A percentile compares a stretch with the other conserved stretches of the same genome.
These are phyloP conservation scores for Ammospiza caudacuta DNA, from an alignment of 2,113 vertebrate species.

Conservation along the genomic window DNA sequence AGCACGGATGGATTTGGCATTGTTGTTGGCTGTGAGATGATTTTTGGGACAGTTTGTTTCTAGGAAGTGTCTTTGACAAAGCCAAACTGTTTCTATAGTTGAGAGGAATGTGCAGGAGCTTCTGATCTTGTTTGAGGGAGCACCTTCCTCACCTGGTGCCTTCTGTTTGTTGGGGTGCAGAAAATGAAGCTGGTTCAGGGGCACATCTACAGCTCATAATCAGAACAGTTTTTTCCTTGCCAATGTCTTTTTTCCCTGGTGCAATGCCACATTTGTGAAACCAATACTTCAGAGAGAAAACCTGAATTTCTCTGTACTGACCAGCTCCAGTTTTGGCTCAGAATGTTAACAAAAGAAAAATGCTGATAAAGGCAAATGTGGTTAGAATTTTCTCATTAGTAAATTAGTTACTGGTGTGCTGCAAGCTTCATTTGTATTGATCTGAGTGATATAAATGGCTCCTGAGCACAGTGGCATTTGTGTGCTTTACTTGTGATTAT, in stretches of 20 bases:
- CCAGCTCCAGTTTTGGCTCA: neutral
- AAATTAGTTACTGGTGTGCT: neutral
- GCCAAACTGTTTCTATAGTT: neutral
- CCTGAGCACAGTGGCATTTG: neutral
- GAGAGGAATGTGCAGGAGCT: neutral
- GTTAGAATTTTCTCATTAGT: neutral
- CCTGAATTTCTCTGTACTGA: neutral
- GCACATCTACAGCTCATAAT: neutral
- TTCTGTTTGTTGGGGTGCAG: accelerated
- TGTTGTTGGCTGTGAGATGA: neutral
- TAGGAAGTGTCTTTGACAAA: neutral
- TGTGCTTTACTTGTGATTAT: neutral
- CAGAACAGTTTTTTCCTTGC: neutral
- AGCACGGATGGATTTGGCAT: neutral
- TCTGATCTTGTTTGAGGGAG: neutral
- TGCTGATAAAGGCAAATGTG: neutral
- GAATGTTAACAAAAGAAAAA: neutral
- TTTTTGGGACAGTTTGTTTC: neutral
- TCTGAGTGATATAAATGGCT: neutral
- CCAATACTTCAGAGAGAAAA: neutral
- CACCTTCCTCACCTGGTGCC: neutral
- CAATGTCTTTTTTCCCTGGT: neutral
- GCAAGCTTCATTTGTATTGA: neutral
- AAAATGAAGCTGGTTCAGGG: neutral
- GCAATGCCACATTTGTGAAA: neutral